Evolutionary conservation across 2,113 vertebrate species (phyloP).

Genomic region (Corythoichthys intestinalis): DNA sequence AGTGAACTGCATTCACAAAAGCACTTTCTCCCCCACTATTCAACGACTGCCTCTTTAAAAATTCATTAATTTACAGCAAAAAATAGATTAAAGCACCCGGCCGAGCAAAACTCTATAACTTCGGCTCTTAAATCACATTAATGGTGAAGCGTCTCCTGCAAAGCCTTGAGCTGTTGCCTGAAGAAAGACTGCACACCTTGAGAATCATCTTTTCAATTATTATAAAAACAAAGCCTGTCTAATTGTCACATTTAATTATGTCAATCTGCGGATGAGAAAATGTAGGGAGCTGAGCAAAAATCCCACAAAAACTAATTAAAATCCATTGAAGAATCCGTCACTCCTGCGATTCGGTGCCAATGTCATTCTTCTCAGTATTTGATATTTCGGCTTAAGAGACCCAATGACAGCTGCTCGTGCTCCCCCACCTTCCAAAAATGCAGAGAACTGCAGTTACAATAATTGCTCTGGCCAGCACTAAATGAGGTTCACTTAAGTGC

Average conservation of each 20-base stretch:
- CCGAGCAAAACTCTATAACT: slow-evolving; percentile 74
- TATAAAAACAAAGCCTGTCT: slow-evolving; percentile 58
- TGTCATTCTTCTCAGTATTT: slow-evolving; percentile 66
- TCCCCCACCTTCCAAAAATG: slow-evolving; percentile 47
- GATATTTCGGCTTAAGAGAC: slow-evolving; percentile 59
- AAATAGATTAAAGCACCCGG: slow-evolving; percentile 79
- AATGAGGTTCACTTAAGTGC: slow-evolving; percentile 75
- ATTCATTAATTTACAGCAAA: slow-evolving; percentile 82
- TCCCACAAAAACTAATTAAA: slow-evolving; percentile 64
- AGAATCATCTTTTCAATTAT: slow-evolving; percentile 62
- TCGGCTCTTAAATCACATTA: slow-evolving; percentile 77
- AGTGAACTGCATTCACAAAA: slow-evolving; percentile 68
- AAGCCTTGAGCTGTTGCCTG: slow-evolving; percentile 54
- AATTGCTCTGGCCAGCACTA: slow-evolving; percentile 73
- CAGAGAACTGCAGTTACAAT: slow-evolving; percentile 70
- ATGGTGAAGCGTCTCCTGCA: slow-evolving; percentile 70
- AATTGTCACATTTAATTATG: slow-evolving; percentile 65
- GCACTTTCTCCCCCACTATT: slow-evolving; percentile 45
- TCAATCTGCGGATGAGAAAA: slow-evolving; percentile 42
- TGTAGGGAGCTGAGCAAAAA: slow-evolving; percentile 30
- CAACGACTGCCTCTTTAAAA: slow-evolving; percentile 75
- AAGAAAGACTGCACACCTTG: slow-evolving; percentile 60
- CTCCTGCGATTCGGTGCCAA: slow-evolving; percentile 61
- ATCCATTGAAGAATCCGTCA: slow-evolving; percentile 57
- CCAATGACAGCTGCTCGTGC: slow-evolving; percentile 63